These are phyloP conservation scores for Marasmarcha lunaedactyla DNA, from an alignment of 2,888 invertebrate genomes.

Conservation along the genomic window DNA sequence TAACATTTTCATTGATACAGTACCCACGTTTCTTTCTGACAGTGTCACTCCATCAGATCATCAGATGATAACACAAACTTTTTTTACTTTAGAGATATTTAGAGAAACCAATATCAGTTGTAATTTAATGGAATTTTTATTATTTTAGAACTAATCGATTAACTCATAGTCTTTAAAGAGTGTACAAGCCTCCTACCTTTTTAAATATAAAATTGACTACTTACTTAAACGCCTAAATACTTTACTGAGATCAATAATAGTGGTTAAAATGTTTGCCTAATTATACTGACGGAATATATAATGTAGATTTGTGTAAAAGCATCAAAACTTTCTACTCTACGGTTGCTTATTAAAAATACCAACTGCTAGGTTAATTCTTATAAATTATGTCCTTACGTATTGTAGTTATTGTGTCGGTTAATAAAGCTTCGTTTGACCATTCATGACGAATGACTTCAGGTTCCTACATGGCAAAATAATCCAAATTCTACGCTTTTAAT, in stretches of 20 bases:
- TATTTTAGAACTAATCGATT: too few species aligned
- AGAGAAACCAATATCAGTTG: too few species aligned
- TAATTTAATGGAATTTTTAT: too few species aligned
- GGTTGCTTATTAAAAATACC: constrained; percentile 28
- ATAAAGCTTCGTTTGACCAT: constrained; percentile 43
- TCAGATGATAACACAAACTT: too few species aligned
- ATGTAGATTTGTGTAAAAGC: constrained; percentile 50
- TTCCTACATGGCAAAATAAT: not conserved
- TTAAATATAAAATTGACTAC: constrained; percentile 56
- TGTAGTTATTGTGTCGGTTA: constrained; percentile 49
- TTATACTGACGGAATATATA: constrained; percentile 17
- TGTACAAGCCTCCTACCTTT: constrained; percentile 27
- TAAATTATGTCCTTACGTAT: constrained; percentile 46
- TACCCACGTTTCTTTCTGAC: too few species aligned
- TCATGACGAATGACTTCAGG: constrained; percentile 9
- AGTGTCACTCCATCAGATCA: too few species aligned
- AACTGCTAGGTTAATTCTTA: constrained; percentile 26
- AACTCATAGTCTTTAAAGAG: not conserved
- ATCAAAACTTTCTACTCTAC: constrained; percentile 62
- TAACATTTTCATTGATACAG: constrained; percentile 13
- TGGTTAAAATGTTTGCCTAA: constrained; percentile 42
- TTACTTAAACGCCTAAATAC: constrained; percentile 18
- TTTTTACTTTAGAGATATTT: too few species aligned
- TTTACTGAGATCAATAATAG: constrained; percentile 27
- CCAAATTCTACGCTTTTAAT: not conserved